Base-by-base conservation (phyloP, 2,888 invertebrate genomes). In the Ypsolopha sequella region DNA sequence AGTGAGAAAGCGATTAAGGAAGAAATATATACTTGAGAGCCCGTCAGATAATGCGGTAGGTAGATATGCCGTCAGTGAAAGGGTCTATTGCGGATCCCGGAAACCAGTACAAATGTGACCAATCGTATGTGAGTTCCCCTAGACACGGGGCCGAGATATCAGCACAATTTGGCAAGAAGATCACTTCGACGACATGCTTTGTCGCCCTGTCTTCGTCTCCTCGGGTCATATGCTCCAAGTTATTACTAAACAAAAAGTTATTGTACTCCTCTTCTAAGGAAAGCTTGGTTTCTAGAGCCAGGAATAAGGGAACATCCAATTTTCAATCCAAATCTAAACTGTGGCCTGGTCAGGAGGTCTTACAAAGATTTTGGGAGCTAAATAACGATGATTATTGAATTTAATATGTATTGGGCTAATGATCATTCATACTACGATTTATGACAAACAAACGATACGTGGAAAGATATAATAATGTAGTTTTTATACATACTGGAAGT, bases 321-420 rank as follows among this genome's bases (percentile, higher is more conserved):
- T 74, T 75, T 35, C 71, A 74, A 8, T 58, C 63, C 13, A 58
- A 53, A 35, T 51, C 68, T 1, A 64, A 66, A 39, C 58, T 63
- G 34, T 69, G 80, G 0, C 71, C 75, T 0, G 80, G 67, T 1
- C 73, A 76, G 38, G 78, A 65, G 53, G 67, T 84, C 10, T 61
- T 85, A 34, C 64, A 74, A 51, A 81, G 70, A 58, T 85, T 85
- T 56, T 60, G 65, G 24, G 62, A 73, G 39, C 60, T 82, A 0
- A 71, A 70, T 58, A 59, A 55, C 35, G 63, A 70, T 8, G 75
- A 80, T 54, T 43, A 47, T 24, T 24, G 24, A 24, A 24, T 24
- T 24, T 24, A 24, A 4, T 24, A 24, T 24, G 24, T 24, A 24
- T 24, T 4, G 24, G 24, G 4, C 24, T 24, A 24, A 24, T 3